Conservation (phyloP, 2,113 vertebrate genomes). For the Anguilla rostrata region DNA sequence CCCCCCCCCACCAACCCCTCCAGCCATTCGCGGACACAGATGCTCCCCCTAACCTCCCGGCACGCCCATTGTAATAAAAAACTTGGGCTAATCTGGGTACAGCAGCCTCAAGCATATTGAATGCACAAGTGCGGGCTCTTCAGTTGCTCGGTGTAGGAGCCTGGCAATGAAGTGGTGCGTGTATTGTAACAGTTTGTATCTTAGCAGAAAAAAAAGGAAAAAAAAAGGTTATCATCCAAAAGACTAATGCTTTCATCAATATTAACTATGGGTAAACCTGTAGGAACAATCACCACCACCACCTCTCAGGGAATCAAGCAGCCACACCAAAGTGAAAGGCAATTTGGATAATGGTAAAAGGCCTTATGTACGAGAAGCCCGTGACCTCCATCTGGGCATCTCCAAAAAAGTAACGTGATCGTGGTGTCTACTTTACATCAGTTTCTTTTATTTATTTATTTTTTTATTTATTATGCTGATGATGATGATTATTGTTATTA, state of each 20-base stretch:
- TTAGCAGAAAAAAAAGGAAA: background rate
- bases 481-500: too few species aligned
- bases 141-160: slow-evolving; percentile 38
- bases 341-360: background rate
- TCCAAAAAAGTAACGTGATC: too few species aligned
- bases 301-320: background rate
- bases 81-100: slow-evolving; percentile 42
- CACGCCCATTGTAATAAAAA: slow-evolving; percentile 38
- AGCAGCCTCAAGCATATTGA: slow-evolving; percentile 33
- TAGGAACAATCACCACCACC: background rate
- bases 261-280: background rate
- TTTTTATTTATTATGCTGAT: too few species aligned
- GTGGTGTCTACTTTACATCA: background rate
- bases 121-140: slow-evolving; percentile 28
- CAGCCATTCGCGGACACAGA: background rate
- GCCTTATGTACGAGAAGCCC: background rate
- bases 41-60: slow-evolving; percentile 11
- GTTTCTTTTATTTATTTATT: too few species aligned
- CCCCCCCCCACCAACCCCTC: background rate
- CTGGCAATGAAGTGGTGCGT: slow-evolving; percentile 49
- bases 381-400: background rate
- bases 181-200: slow-evolving; percentile 39
- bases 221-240: background rate
- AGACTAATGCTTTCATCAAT: background rate
- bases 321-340: background rate